phyloP scores from a whole-genome alignment of 2,888 invertebrate genomes.

The Hoplodrina ambigua region DNA sequence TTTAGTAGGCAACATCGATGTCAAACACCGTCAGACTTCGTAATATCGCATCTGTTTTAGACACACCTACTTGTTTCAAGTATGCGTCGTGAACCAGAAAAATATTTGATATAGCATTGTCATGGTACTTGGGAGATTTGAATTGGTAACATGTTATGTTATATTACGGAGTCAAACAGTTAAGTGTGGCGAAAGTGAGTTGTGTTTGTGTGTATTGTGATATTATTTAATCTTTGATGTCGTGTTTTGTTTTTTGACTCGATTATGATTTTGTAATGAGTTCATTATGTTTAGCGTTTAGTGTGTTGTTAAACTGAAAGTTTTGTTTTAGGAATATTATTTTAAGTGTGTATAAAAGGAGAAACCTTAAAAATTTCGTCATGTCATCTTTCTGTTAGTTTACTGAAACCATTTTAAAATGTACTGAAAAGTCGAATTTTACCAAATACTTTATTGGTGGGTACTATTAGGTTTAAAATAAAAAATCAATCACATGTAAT shows the following conservation, averaged over 20 bases:
- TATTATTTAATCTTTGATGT: slow-evolving; percentile 1
- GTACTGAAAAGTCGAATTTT: too few relatives aligned
- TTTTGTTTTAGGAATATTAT: too few relatives aligned
- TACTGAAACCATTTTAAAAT: too few relatives aligned
- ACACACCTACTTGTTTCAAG: slow-evolving; percentile 27
- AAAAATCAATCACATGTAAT: too few relatives aligned
- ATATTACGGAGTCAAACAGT: slow-evolving; percentile 11
- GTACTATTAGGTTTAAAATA: too few relatives aligned
- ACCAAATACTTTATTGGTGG: too few relatives aligned
- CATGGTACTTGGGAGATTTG: slow-evolving; percentile 2
- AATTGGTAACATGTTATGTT: slow-evolving; percentile 1
- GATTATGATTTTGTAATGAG: too few relatives aligned
- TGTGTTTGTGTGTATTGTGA: not conserved
- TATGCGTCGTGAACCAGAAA: not conserved
- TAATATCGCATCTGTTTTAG: slow-evolving; percentile 2
- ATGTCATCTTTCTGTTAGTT: too few relatives aligned
- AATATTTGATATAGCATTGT: slow-evolving; percentile 5
- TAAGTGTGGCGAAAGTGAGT: slow-evolving; percentile 20
- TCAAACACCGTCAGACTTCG: not conserved
- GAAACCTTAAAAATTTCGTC: too few relatives aligned
- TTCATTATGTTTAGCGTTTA: too few relatives aligned
- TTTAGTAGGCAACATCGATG: not conserved
- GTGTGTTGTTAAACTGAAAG: too few relatives aligned
- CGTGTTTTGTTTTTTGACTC: not conserved
- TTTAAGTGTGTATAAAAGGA: too few relatives aligned